Base-by-base conservation (phyloP, 2,888 invertebrate species). In the Nephrotoma appendiculata region DNA sequence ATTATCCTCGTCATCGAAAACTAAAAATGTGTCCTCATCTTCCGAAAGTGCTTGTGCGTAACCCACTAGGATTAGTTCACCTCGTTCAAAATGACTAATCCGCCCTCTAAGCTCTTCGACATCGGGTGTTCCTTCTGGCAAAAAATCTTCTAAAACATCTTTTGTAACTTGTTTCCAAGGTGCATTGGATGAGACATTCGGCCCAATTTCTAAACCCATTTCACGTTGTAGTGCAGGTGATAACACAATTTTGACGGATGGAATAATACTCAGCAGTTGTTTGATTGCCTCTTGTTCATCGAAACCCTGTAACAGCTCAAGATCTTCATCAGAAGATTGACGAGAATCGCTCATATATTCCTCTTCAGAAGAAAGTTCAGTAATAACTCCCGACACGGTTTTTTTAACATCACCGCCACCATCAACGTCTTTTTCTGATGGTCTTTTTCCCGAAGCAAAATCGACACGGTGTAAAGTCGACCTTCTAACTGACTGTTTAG, bases 141-240 rank as follows among this genome's bases (percentile, higher is more conserved):
- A 92, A 86, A 93, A 92, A 88, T 96, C 95, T 86, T 93, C 92
- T 1, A 96, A 91, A 84, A 93, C 91, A 45, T 93, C 93, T 90
- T 94, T 96, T 31, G 91, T 92, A 0, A 96, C 91, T 87, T 92
- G 92, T 87, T 94, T 94, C 96, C 96, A 96, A 0, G 96, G 96
- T 89, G 93, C 94, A 90, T 96, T 96, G 19, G 94, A 93, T 0
- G 94, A 95, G 0, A 96, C 93, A 89, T 96, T 93, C 52, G 93
- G 92, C 0, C 95, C 96, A 83, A 96, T 93, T 1, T 94, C 92
- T 88, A 95, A 92, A 87, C 94, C 94, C 11, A 96, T 90, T 0
- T 87, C 84, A 87, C 89, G 90, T 87, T 92, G 91, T 1, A 87
- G 88, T 11, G 88, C 87, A 5, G 88, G 86, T 86, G 43, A 83